Base-by-base conservation (phyloP, 2,113 vertebrate genomes). In the Polyodon spathula region DNA sequence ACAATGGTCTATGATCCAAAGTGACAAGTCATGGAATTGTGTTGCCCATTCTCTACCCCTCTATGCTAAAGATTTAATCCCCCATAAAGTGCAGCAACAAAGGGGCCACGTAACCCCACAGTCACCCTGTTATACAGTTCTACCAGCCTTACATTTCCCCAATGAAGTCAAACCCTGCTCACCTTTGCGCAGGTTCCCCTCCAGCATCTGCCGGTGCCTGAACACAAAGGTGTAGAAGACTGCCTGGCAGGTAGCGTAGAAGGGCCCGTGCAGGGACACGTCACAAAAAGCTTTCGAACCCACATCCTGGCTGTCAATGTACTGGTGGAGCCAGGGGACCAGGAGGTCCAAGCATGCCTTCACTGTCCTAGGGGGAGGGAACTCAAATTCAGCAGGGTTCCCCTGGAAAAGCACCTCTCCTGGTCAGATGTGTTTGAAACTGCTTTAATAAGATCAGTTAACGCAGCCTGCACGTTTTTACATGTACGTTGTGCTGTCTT, bases 211-310 rank as follows among this genome's bases (percentile, higher is more conserved):
- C 58, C 74, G 85, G 64, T 97, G 92, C 66, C 89, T 89, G 76
- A 99, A 98, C 69, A 98, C 73, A 9, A 97, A 76, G 0, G 85
- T 87, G 73, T 98, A 99, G 80, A 98, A 98, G 41, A 88, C 89
- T 0, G 95, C 89, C 83, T 99, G 96, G 71, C 94, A 97, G 0
- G 87, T 77, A 0, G 90, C 80, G 59, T 97, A 98, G 80, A 98
- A 99, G 0, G 94, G 89, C 1, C 93, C 93, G 0, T 99, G 95
- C n/a, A 95, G 80, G 56, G 77, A 80, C 59, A 95, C 71, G 15
- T 98, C 95, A 65, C 94, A 97, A 70, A 86, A 97, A 6, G 85
- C 84, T 58, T 78, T 86, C 37, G 82, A 66, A 7, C 89, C 87
- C 0, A 69, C 73, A 71, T 95, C 93, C 78, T 95, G 96, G 62